These are phyloP conservation scores for Stichodactyla helianthus DNA, from an alignment of 64 coral and sea anemone species.

Conservation along the genomic window DNA sequence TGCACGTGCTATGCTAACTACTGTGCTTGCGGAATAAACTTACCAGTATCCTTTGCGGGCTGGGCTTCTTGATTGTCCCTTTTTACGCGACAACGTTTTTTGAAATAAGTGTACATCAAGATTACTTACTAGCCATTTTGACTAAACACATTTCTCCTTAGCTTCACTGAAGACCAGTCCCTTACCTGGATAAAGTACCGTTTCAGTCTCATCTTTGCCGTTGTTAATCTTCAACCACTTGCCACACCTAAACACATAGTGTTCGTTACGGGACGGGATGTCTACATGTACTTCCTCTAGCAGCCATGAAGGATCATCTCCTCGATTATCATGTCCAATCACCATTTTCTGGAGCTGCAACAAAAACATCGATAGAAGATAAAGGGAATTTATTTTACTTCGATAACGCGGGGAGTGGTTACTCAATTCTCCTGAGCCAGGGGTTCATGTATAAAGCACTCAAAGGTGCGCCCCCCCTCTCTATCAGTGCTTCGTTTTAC, in stretches of 20 bases:
- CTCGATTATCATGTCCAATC: slow-evolving; percentile 83
- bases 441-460: not conserved
- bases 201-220: slow-evolving; percentile 63
- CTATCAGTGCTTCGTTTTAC: too few relatives aligned
- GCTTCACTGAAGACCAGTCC: not conserved
- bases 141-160: too few relatives aligned
- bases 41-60: too few relatives aligned
- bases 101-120: too few relatives aligned
- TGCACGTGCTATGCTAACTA: too few relatives aligned
- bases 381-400: not conserved
- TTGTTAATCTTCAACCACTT: slow-evolving; percentile 52
- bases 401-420: not conserved
- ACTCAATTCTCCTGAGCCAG: not conserved
- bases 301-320: slow-evolving; percentile 66
- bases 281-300: slow-evolving; percentile 82
- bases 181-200: slow-evolving; percentile 70
- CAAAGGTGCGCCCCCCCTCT: too few relatives aligned
- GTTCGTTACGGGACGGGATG: slow-evolving; percentile 71
- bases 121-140: too few relatives aligned
- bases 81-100: too few relatives aligned
- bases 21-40: too few relatives aligned
- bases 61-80: too few relatives aligned
- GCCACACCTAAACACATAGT: slow-evolving; percentile 72
- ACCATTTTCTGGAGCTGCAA: slow-evolving; percentile 68
- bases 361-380: not conserved